Evolutionary conservation across 2,888 invertebrate genomes (phyloP), one percentile per base, ranked within the genome.

Genomic region (Petrophora chlorosata): DNA sequence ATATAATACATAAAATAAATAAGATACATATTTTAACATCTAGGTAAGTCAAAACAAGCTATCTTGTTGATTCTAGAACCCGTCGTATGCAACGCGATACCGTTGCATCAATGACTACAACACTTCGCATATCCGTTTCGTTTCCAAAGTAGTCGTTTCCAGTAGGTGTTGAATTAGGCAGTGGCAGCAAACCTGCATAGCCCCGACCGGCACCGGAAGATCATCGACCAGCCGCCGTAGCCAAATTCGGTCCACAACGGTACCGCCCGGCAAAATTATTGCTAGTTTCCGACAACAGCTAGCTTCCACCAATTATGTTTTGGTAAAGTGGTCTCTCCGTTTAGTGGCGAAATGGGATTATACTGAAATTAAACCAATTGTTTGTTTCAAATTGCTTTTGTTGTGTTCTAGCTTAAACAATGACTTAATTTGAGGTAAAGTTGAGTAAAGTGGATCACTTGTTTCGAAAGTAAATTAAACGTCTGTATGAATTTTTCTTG

Each of bases 161-260:
- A 34, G 25, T 23, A 43, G 35, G 42, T 46, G 49, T 44, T 30
- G 19, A 43, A 29, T 40, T 38, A 40, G 33, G 39, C 26, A 56
- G 38, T 47, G 29, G 35, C 32, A 43, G 19, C 42, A 17, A 45
- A 55, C 56, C 53, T 57, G 58, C 53, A 61, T 44, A 47, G 49
- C 41, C 32, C 35, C 48, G 63, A 76, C 82, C 88, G 89, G 35
- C 63, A 76, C 83, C 88, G 89, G 88, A 89, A 88, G 87, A 88
- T 82, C 86, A 81, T 73, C 84, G 87, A 82, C 87, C 85, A 83
- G 63, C 56, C 59, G 63, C 44, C 64, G 58, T 54, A 33, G 61
- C 81, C 80, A 73, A 86, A 85, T 85, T 88, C 73, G 80, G 79
- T 68, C 56, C 68, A 62, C 84, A 90, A 90, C 89, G 88, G 89